Percentiles rank a stretch among this genome's conserved stretches.
Evolutionary conservation across 2,888 invertebrate genomes (phyloP).

Genomic region (Oscheius sp.): DNA sequence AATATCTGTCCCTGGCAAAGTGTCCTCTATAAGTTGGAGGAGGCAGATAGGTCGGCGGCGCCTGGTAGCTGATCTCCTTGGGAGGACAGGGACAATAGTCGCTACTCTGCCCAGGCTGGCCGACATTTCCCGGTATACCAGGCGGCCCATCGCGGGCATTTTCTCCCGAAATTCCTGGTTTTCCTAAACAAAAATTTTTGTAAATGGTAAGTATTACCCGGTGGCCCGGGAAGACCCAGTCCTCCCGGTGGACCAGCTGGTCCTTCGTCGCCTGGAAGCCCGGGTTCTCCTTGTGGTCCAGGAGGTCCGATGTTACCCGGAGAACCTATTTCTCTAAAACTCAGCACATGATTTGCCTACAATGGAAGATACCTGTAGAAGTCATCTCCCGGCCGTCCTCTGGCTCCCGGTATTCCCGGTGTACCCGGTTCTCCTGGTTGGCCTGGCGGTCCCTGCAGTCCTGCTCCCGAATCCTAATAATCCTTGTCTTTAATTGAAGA

Average conservation of each 20-base stretch:
- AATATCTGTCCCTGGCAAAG: no score
- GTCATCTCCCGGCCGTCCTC: slow-evolving; percentile 9
- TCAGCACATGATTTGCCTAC: no score
- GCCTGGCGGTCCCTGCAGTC: slow-evolving; percentile 5
- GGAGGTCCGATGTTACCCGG: not conserved
- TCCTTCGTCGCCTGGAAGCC: not conserved
- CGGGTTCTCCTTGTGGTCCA: not conserved
- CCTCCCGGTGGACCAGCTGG: not conserved
- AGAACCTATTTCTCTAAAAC: slow-evolving; percentile 8
- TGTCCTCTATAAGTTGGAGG: not conserved
- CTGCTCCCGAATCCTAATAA: slow-evolving; percentile 7
- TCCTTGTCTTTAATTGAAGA: no score
- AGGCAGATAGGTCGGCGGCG: not conserved
- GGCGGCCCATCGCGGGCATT: not conserved
- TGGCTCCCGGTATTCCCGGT: not conserved
- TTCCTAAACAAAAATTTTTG: not conserved
- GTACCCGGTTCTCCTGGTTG: not conserved
- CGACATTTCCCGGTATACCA: not conserved
- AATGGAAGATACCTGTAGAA: not conserved
- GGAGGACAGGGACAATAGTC: slow-evolving; percentile 22
- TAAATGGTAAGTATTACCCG: not conserved
- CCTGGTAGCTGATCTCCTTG: slow-evolving; percentile 1
- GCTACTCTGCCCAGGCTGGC: not conserved
- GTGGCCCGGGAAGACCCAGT: not conserved
- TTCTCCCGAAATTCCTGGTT: not conserved